A percentile compares a stretch with the other conserved stretches of the same genome.
phyloP scores from a whole-genome alignment of 1,140 invertebrate genomes.

The Dryas iulia region DNA sequence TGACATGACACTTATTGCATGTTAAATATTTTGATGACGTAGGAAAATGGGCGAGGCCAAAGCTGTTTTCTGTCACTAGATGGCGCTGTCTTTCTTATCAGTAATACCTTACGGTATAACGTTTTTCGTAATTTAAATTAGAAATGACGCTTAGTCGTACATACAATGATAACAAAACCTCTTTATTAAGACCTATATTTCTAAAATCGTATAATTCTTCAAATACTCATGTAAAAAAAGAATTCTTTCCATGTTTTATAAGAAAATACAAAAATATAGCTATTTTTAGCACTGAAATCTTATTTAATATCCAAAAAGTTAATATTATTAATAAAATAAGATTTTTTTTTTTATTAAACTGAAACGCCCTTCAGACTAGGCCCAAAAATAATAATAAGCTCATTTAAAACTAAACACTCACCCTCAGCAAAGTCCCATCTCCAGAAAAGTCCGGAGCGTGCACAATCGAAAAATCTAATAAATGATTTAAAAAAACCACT shows the following conservation, averaged over 20 bases:
- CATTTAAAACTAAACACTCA: constrained; percentile 33
- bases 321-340: neutral
- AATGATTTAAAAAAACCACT: constrained; percentile 41
- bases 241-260: too few species aligned
- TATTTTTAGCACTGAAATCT: neutral
- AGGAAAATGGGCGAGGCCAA: constrained; percentile 15
- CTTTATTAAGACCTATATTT: neutral
- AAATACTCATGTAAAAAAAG: too few species aligned
- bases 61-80: constrained; percentile 13
- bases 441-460: constrained; percentile 51
- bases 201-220: too few species aligned
- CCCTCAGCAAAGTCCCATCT: constrained; percentile 61
- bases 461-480: constrained; percentile 36
- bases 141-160: neutral
- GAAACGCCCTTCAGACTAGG: neutral
- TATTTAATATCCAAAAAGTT: neutral
- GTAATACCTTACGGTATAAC: neutral
- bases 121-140: neutral
- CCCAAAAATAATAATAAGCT: neutral
- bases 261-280: neutral
- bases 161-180: neutral
- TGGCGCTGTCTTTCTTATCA: constrained; percentile 10
- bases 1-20: neutral
- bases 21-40: neutral
- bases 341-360: neutral